Base-by-base conservation (phyloP, 2,888 invertebrate species). In the Drosophila testacea region DNA sequence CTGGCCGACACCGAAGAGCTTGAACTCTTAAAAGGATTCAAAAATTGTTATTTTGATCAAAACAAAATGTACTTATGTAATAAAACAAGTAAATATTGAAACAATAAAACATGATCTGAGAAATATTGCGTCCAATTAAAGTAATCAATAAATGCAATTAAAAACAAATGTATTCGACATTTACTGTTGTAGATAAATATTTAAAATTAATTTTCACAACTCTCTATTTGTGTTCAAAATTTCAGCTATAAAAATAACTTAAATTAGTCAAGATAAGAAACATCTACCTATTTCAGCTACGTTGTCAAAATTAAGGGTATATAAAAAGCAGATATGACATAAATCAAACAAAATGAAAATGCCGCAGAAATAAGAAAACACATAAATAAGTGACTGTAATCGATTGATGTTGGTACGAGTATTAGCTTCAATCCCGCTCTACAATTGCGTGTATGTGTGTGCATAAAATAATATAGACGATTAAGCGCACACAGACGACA, bases 371-470 rank as follows among this genome's bases (percentile, higher is more conserved):
- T 70, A 75, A 81, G 76, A 76, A 83, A 64, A 73, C 57, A 59
- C 69, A 85, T 82, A 83, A 83, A 86, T 88, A 88, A 77, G 81
- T 83, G 81, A 74, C 72, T 80, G 69, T 86, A 77, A 84, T 78
- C 85, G 70, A 78, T 84, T 79, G 52, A 69, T 68, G 69, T 13
- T 48, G 54, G 38, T 50, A 13, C 28, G 61, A 66, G 65, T 39
- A 52, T 67, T 47, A 71, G 62, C 78, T 57, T 11, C 56, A 71
- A 57, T 73, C 66, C 63, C 59, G 44, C 68, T 67, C 38, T 47
- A 74, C 79, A 76, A 55, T 67, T 73, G 73, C 68, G 41, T 51
- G 56, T 68, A 62, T 62, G 63, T 67, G 69, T 73, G 68, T 54
- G 56, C 55, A 64, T 69, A 70, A 80, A 79, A 79, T 79, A 81